These are phyloP conservation scores for Empidonax alnorum DNA, from an alignment of 2,113 vertebrate species.

Conservation along the genomic window DNA sequence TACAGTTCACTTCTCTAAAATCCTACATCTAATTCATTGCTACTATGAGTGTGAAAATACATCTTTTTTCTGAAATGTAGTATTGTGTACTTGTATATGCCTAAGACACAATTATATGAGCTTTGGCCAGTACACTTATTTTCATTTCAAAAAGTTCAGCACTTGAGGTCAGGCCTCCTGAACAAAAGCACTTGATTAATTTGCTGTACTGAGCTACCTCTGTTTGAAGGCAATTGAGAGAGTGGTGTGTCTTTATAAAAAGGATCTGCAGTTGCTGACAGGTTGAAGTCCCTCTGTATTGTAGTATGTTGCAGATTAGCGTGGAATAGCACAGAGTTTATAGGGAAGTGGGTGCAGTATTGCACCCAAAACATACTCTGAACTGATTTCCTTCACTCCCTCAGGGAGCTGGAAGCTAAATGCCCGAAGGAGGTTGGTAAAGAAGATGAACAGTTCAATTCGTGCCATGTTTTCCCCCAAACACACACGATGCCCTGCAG, in stretches of 20 bases:
- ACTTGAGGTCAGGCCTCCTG: not conserved
- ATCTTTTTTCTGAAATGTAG: not conserved
- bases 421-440: conserved; percentile 52
- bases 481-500: conserved; percentile 55
- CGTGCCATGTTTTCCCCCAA: conserved; percentile 66
- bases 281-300: not conserved
- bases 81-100: not conserved
- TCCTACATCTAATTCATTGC: not conserved
- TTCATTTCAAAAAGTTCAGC: not conserved
- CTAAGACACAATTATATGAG: not conserved
- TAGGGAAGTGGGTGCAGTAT: conserved; percentile 59
- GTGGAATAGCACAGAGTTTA: conserved; percentile 39
- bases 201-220: not conserved
- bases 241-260: not conserved
- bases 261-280: not conserved
- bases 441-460: conserved; percentile 69
- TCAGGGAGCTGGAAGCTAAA: conserved; percentile 63
- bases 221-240: not conserved
- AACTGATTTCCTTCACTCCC: conserved; percentile 1
- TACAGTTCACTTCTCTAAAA: not conserved
- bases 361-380: conserved; percentile 26
- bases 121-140: not conserved
- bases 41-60: not conserved
- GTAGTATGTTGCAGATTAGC: not conserved
- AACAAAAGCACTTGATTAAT: not conserved